Evolutionary conservation across 2,113 vertebrate genomes (phyloP), one percentile per base, ranked within the genome.

Genomic region (Balaenoptera acutorostrata): DNA sequence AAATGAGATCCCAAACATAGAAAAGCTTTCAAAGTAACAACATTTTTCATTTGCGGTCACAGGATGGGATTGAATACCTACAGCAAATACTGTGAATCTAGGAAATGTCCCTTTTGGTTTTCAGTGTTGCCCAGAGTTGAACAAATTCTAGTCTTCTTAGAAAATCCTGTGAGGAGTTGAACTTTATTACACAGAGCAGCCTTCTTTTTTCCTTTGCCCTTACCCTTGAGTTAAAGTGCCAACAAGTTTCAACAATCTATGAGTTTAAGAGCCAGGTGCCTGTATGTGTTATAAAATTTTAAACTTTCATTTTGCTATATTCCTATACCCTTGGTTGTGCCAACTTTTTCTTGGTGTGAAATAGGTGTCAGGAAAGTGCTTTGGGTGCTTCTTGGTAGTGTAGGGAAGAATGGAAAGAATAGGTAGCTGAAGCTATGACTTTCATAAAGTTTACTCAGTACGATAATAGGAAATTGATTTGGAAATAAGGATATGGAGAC

Each of bases 91-190:
- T 66, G 0, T 69, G 75, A 90, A 74, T 39, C 31, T 88, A 64
- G 20, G 31, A 97, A 90, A 18, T 55, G 15, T 75, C 29, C 7
- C 36, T 96, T 6, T 18, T 77, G 46, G 13, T 92, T 85, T 85
- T 52, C 63, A 88, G 11, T 44, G 11, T 93, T 75, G n/a, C 33
- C 27, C 13, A 80, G 68, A 68, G 46, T 77, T 89, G 61, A 86
- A 89, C 27, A 81, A 36, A 80, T 57, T 95, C 49, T 84, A 83
- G 66, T 81, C n/a, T 93, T 82, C 49, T 89, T 88, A 84, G 82
- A 80, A 87, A 63, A 61, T 81, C 68, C 44, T 85, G 2, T 69
- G 36, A 31, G 15, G 49, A 52, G 17, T 44, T 90, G 31, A 86
- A 82, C 9, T 85, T 96, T 59, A 61, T 75, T 82, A n/a, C 14